These are phyloP conservation scores for Cephalophus harveyi DNA, from an alignment of 2,113 vertebrate species.

Conservation along the genomic window DNA sequence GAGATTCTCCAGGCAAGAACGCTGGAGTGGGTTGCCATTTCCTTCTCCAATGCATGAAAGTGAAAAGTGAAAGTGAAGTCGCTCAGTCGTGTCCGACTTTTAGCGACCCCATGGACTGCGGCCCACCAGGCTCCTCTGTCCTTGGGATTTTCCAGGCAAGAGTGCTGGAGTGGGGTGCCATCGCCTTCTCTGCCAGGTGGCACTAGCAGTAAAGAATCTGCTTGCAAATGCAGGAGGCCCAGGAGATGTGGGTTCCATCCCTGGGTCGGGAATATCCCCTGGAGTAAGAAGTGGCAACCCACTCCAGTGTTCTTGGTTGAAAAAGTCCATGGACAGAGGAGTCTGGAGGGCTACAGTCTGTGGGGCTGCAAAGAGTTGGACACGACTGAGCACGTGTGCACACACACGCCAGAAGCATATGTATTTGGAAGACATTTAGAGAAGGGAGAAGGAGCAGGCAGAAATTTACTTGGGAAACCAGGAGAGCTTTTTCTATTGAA, in stretches of 20 bases:
- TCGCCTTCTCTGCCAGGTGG: too few species aligned
- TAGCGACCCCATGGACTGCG: too few species aligned
- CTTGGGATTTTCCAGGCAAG: too few species aligned
- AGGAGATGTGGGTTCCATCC: not conserved
- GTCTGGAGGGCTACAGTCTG: not conserved
- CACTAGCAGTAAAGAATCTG: not conserved
- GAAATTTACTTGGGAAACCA: not conserved
- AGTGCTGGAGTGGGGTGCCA: too few species aligned
- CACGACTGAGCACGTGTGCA: not conserved
- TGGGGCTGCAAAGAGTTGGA: not conserved
- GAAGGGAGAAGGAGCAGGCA: not conserved
- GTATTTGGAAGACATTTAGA: not conserved
- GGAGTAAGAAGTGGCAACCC: not conserved
- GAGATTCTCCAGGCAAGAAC: too few species aligned
- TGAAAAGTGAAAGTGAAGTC: too few species aligned
- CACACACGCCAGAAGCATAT: not conserved
- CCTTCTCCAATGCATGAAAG: too few species aligned
- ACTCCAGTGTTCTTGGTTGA: not conserved
- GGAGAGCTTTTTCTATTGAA: not conserved
- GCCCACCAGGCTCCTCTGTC: too few species aligned
- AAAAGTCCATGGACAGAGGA: not conserved
- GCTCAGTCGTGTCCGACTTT: too few species aligned
- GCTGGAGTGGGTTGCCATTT: too few species aligned
- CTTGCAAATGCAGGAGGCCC: not conserved
- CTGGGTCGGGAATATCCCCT: not conserved